Base-by-base conservation (phyloP, 2,888 invertebrate genomes). In the Eupeodes luniger region DNA sequence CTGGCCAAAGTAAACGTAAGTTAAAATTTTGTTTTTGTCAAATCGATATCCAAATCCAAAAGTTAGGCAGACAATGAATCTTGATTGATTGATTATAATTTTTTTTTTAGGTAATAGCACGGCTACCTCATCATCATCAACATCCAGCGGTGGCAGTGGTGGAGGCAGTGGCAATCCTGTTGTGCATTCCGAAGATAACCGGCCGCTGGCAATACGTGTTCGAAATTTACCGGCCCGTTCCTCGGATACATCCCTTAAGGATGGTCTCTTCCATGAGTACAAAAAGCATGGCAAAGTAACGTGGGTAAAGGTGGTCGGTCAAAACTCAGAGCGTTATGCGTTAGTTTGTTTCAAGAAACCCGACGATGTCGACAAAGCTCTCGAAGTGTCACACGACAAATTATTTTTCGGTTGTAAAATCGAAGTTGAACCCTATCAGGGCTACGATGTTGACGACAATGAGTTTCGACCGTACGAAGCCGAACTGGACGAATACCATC, bases 231-330 rank as follows among this genome's bases (percentile, higher is more conserved):
- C 98, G 90, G 96, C 97, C 89, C 95, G 98, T 91, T 98, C 98
- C 91, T 96, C 96, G 93, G 99, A 99, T 94, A 98, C 98, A 91
- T 98, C 98, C 92, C 95, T 99, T 91, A 98, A 99, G 94, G 99
- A 99, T 94, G 99, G 99, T 90, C 96, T 99, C 91, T 99, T 98
- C 94, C 99, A 99, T 94, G 99, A 99, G 94, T 99, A 99, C 95
- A 99, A 99, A 95, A 99, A 99, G 93, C 98, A 98, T 94, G 99
- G 99, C 89, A 99, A 99, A 94, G 98, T 99, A 91, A 97, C 98
- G 91, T 98, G 98, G 96, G 98, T 99, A 84, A 97, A 97, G 93
- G 97, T 99, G 89, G 97, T 98, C 89, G 99, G 98, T 36, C 97
- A 97, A 91, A 98, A 97, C 90, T 96, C 97, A 74, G 98, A 98